Evolutionary conservation across 2,888 invertebrate species (phyloP), one percentile per base, ranked within the genome.

Genomic region (Tenthredo distinguenda): DNA sequence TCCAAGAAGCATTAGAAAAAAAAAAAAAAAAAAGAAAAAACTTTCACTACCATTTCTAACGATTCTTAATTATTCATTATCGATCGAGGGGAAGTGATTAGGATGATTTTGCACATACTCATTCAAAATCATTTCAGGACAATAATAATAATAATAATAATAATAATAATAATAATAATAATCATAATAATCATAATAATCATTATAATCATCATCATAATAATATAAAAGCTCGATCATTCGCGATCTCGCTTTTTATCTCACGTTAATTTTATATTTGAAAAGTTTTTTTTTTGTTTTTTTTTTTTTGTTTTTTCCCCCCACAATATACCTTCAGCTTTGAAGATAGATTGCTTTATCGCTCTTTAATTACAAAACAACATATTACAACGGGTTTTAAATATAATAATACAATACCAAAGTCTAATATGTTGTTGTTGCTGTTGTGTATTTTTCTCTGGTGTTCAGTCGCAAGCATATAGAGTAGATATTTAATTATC

Each of bases 401-500:
- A 43, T 83, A 21, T 37, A 47, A 50, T 68, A 50, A 50, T 68
- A 83, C 43, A 68, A 68, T 71, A 83, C 37, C 62, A 81, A 81
- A 62, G 58, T 81, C n/a, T 81, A 68, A 68, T 83, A 68, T 83
- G 26, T 21, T 7, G 31, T 83, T 43, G 83, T 34, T 83, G 9
- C 6, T 7, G 31, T 83, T 43, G 68, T 18, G 15, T 68, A 18
- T 68, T 68, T 26, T 18, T 18, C 34, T 18, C 34, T 34, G 31
- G 15, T 82, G 26, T 62, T 82, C 26, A 50, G 68, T 83, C 62
- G 9, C 43, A 71, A 83, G 55, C 65, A 77, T 31, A 62, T 21
- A 40, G 62, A 62, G 34, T 31, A 43, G 81, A 77, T 77, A 81
- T 81, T 81, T 26, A 37, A 81, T 40, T 81, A 77, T 81, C 62